Conservation (phyloP, 1,140 invertebrate genomes). For the Pararge aegeria region DNA sequence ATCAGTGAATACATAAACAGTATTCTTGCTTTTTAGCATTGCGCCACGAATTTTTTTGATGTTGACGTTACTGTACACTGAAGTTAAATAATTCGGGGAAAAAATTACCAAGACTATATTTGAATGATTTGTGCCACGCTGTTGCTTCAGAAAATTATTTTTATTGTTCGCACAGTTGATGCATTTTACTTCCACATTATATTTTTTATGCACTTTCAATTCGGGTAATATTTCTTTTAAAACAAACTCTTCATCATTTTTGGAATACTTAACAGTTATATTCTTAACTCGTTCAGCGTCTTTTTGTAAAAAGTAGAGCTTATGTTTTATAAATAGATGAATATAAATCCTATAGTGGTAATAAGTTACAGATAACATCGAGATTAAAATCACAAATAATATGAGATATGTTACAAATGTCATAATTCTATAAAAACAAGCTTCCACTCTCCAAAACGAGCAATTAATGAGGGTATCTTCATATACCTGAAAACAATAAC, state of each 20-base stretch:
- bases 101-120: constrained; percentile 55
- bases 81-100: constrained; percentile 65
- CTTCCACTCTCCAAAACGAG: constrained; percentile 43
- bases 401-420: too few species aligned
- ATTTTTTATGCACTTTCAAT: constrained; percentile 42
- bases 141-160: constrained; percentile 32
- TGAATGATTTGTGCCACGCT: constrained; percentile 35
- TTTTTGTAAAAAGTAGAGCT: constrained; percentile 28
- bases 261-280: constrained; percentile 47
- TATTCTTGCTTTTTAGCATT: constrained; percentile 64
- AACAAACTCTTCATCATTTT: constrained; percentile 63
- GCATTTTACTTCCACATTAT: constrained; percentile 43
- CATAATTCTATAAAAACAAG: constrained; percentile 47
- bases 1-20: constrained; percentile 64
- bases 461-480: constrained; percentile 45
- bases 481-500: constrained; percentile 49
- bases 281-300: constrained; percentile 29
- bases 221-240: constrained; percentile 53
- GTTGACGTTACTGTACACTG: constrained; percentile 59
- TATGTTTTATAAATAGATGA: constrained; percentile 44
- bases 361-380: too few species aligned
- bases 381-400: too few species aligned
- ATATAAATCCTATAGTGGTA: constrained; percentile 49
- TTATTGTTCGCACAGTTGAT: constrained; percentile 35
- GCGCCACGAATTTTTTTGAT: constrained; percentile 71